These are phyloP conservation scores for Conops quadrifasciatus DNA, from an alignment of 2,888 invertebrate species.

Conservation along the genomic window DNA sequence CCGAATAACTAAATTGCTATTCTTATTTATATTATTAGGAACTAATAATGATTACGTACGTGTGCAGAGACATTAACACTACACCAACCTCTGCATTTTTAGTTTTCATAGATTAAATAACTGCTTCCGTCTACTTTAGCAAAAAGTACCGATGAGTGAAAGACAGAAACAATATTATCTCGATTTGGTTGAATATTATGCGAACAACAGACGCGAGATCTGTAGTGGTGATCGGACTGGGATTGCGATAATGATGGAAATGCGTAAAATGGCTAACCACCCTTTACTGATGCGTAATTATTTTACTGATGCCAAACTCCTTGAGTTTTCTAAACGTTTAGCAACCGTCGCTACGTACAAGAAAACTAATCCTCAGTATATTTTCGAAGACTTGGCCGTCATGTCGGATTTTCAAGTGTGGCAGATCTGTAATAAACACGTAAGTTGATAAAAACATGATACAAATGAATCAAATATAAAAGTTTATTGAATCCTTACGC, in stretches of 20 bases:
- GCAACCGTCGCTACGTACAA: constrained; percentile 76
- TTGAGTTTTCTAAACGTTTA: constrained; percentile 75
- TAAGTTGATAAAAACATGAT: no score
- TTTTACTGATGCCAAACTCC: constrained; percentile 72
- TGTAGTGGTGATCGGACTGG: constrained; percentile 72
- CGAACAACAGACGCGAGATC: constrained; percentile 71
- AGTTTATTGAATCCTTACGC: no score
- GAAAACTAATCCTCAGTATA: constrained; percentile 79
- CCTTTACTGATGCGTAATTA: constrained; percentile 83
- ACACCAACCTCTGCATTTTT: neutral
- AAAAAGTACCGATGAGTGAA: constrained; percentile 73
- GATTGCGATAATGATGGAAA: constrained; percentile 88
- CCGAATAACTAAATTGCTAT: no score
- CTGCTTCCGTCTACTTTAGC: constrained; percentile 45
- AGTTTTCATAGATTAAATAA: neutral
- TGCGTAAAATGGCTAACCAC: constrained; percentile 94
- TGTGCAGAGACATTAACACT: no score
- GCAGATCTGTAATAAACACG: constrained; percentile 75
- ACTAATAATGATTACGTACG: no score
- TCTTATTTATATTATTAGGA: no score
- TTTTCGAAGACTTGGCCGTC: constrained; percentile 86
- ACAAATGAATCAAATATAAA: no score
- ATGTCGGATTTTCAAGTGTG: constrained; percentile 94
- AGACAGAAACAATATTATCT: constrained; percentile 81
- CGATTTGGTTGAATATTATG: constrained; percentile 74